phyloP scores from a whole-genome alignment of 2,797 vertebrate genomes.

The Alca torda region DNA sequence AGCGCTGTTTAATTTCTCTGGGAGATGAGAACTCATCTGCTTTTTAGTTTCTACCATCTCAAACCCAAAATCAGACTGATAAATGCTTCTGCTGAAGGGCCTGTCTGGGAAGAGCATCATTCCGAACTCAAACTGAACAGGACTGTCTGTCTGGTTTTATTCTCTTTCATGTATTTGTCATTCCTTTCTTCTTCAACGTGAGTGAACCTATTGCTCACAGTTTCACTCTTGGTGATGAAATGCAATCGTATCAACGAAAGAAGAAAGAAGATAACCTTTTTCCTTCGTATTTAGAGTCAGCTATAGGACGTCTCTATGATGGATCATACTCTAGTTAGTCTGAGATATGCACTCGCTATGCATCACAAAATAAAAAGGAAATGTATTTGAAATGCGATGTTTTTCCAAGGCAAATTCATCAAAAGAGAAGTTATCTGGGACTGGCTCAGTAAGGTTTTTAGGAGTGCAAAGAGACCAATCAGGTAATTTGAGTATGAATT shows the following conservation, averaged over 20 bases:
- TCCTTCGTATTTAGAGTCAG: not conserved
- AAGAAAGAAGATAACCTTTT: not conserved
- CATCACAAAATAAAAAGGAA: not conserved
- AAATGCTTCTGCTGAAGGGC: constrained; percentile 6
- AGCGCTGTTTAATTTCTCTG: not conserved
- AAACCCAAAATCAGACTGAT: constrained; percentile 3
- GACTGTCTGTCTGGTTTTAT: not conserved
- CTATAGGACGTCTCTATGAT: not conserved
- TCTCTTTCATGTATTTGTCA: not conserved
- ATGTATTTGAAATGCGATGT: not conserved
- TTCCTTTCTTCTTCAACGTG: not conserved
- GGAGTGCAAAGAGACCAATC: not conserved
- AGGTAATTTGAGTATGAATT: rapidly evolving
- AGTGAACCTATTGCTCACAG: not conserved
- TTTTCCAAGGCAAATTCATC: not conserved
- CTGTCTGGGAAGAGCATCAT: not conserved
- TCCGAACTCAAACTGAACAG: not conserved
- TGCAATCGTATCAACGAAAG: not conserved
- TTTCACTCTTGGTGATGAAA: not conserved
- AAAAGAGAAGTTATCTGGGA: not conserved
- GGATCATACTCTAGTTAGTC: not conserved
- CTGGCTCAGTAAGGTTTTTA: not conserved
- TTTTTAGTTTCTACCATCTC: not conserved
- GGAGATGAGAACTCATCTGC: not conserved
- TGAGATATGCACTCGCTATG: not conserved